Evolutionary conservation across 2,888 invertebrate species (phyloP).

Genomic region (Parapristionchus giblindavisi): DNA sequence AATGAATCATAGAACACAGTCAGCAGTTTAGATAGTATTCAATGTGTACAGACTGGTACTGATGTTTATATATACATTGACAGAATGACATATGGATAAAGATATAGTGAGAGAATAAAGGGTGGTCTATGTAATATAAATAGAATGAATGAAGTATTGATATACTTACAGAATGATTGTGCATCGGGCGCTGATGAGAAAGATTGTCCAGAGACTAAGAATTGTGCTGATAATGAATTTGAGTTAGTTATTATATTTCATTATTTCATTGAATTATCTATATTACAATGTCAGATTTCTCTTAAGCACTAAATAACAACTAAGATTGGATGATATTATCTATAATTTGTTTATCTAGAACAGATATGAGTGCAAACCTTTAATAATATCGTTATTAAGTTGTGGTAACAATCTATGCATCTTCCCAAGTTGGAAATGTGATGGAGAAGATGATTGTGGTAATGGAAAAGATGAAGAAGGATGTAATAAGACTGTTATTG

Average conservation of each 20-base stretch:
- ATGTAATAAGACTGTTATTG: constrained; percentile 27
- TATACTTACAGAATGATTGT: constrained; percentile 58
- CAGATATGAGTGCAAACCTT: too few relatives aligned
- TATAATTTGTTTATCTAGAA: too few relatives aligned
- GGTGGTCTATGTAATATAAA: background rate
- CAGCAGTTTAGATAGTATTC: too few relatives aligned
- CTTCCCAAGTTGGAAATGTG: constrained; percentile 63
- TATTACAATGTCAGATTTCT: too few relatives aligned
- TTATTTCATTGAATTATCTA: background rate
- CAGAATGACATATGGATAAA: too few relatives aligned
- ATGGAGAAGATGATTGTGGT: constrained; percentile 64
- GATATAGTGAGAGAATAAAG: background rate
- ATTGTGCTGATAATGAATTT: constrained; percentile 54
- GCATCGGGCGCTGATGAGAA: constrained; percentile 60
- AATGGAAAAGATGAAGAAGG: constrained; percentile 56
- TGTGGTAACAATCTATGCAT: constrained; percentile 60
- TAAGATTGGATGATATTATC: too few relatives aligned
- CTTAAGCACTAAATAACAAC: too few relatives aligned
- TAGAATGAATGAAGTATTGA: background rate
- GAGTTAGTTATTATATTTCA: constrained; percentile 40
- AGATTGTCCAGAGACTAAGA: constrained; percentile 47
- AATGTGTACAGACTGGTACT: too few relatives aligned
- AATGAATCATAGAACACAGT: too few relatives aligned
- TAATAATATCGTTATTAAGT: too few relatives aligned
- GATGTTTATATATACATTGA: too few relatives aligned